Evolutionary conservation across 2,888 invertebrate genomes (phyloP), one percentile per base, ranked within the genome.

Genomic region (Caenorhabditis sinica): DNA sequence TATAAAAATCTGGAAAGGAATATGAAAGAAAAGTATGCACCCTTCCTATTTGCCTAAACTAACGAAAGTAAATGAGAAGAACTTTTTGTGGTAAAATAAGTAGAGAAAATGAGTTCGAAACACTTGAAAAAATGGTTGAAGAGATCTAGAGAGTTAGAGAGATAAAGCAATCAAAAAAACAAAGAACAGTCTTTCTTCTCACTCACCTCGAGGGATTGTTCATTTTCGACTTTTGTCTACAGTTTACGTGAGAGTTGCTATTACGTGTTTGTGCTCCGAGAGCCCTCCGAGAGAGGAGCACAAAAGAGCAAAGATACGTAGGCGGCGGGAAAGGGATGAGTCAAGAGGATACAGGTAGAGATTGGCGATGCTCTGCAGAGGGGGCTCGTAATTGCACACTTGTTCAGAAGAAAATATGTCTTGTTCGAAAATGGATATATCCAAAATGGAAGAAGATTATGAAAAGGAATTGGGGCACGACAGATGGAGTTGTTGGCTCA

Each of bases 221-320:
- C 56, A 69, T n/a, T 53, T 58, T 36, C 20, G n/a, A n/a, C n/a
- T n/a, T n/a, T n/a, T n/a, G 66, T 74, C 68, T 73, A 66, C 80
- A 66, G 80, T 74, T 73, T 66, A 81, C 68, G 80, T 73, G 80
- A 72, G 72, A 72, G 45, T 60, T 65, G 73, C 66, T 43, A 56
- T 68, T 77, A 43, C 51, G 63, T 69, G 71, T 71, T 36, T 53
- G 71, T 60, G 53, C 60, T 69, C 51, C 56, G 33, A 51, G 28
- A 33, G 65, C 33, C 33, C 3, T 11, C 25, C 56, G 28, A 20
- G 69, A 15, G 40, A 65, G 33, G 79, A 65, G 71, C 71, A 71
- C 72, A 80, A 80, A 72, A 80, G 80, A 80, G 80, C 80, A 80
- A 80, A 30, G 76, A 30, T 49, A 61, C 60, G 79, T 69, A 63